These are phyloP conservation scores for Stenolophus ochropezus DNA, from an alignment of 2,888 invertebrate species.

Conservation along the genomic window DNA sequence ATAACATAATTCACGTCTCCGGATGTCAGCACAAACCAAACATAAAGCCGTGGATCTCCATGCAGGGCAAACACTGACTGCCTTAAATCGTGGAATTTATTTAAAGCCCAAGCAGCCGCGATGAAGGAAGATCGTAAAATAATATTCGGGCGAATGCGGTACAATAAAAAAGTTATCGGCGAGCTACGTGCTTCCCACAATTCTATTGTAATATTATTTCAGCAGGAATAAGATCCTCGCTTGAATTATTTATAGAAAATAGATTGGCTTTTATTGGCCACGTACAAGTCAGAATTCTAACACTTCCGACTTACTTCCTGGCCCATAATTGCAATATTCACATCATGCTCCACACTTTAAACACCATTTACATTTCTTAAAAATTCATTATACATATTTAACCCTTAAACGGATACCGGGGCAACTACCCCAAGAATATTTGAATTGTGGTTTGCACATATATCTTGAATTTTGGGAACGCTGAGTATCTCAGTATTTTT, in stretches of 20 bases:
- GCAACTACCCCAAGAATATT: no score
- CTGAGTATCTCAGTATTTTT: no score
- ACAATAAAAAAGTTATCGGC: conserved; percentile 52
- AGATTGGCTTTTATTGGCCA: conserved; percentile 53
- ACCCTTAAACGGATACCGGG: neutral
- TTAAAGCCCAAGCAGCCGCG: conserved; percentile 33
- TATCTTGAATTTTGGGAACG: no score
- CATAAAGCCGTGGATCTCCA: conserved; percentile 34
- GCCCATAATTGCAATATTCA: neutral
- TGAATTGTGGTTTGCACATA: no score
- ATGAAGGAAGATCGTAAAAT: conserved; percentile 57
- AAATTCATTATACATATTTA: neutral
- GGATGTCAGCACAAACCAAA: conserved; percentile 36
- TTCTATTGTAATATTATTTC: conserved; percentile 58
- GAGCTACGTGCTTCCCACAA: conserved; percentile 49
- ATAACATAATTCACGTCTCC: conserved; percentile 10
- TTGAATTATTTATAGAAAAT: conserved; percentile 58
- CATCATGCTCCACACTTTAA: neutral
- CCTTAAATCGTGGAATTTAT: conserved; percentile 52
- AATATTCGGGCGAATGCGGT: conserved; percentile 49
- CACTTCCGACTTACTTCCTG: neutral
- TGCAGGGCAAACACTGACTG: conserved; percentile 32
- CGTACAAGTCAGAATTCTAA: conserved; percentile 5
- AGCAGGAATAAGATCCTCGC: conserved; percentile 37
- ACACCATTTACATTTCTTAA: neutral